Base-by-base conservation (phyloP, 1,140 invertebrate species). In the Drosophila simulans region DNA sequence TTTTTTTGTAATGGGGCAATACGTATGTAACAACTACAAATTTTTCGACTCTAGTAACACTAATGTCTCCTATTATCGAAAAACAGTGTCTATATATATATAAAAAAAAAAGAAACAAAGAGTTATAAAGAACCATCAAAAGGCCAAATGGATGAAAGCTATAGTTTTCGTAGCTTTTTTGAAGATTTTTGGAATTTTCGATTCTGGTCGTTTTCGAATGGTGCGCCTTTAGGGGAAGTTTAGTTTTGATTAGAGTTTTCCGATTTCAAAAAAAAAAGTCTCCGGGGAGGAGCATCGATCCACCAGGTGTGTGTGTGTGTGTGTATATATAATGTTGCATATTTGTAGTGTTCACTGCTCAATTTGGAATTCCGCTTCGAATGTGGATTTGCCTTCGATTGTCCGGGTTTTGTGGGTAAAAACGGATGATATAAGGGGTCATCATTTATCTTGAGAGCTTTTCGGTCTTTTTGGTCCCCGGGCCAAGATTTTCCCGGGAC, bases 321-420 rank as follows among this genome's bases (percentile, higher is more conserved):
- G 31, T 51, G 25, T 49, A n/a, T 15, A 8, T 31, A 46, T 46
- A 5, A 17, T 13, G 43, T 27, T 57, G 25, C 45, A 17, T 57
- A 27, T 35, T 42, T 34, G n/a, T 12, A 10, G 55, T 45, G 55
- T 58, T 58, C 15, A 58, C 55, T 58, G 25, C 55, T 58, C 27
- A 58, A 58, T 58, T 58, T 58, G 42, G 55, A 57, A 57, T 57
- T 57, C 55, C 55, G 25, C 27, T 43, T 42, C 25, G 40, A 43
- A 31, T 45, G 11, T 17, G 40, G 40, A 34, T 58, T 20, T 58
- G 51, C 51, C 48, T 25, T 25, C 13, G 20, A 0, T 17, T 20
- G 49, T 52, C 49, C 31, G 49, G 31, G 27, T 35, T 52, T 52
- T 35, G 15, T 4, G 31, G 1, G n/a, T 31, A 34, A 51, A 35